Evolutionary conservation across 2,888 invertebrate genomes (phyloP), one percentile per base, ranked within the genome.

Genomic region (Drosophila maculinotata): DNA sequence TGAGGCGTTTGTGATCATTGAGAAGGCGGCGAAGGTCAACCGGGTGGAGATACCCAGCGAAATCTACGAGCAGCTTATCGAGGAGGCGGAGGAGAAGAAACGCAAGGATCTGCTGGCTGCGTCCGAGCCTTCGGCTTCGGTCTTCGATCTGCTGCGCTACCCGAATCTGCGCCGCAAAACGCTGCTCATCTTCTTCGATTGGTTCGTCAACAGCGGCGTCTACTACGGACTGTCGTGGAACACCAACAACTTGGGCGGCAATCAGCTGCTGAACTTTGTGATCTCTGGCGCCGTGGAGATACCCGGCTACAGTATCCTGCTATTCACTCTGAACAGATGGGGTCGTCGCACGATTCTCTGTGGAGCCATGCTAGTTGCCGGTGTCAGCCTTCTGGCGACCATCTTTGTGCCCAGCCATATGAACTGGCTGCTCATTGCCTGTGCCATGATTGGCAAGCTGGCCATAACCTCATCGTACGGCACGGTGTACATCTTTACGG

Each of bases 141-240:
- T 94, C 0, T 91, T 94, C 3, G 94, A 94, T 87, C 92, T 95
- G 25, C 93, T 95, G 66, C 92, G 92, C 57, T 93, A 94, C 90
- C 93, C 94, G 1, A 95, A 94, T 87, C 91, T 95, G 30, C 92
- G 94, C 44, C 93, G 93, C 58, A 94, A 94, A 82, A 93, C 94
- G 38, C 86, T 94, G 20, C 92, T 95, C 44, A 93, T 95, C 71
- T 95, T 95, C 90, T 95, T 95, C 89, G 94, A 95, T 88, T 96
- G 96, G 96, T 94, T 95, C 89, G 95, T 95, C 14, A 95, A 95
- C 87, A 95, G 95, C 86, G 94, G 94, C 60, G 94, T 95, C 4
- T 96, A 96, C 90, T 96, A 96, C 82, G 96, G 96, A 0, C 91
- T 96, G 6, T 95, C 95, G 0, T 95, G 96, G 94, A 95, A 95